Base-by-base conservation (phyloP, 2,113 vertebrate species). In the Gymnorhina tibicen region DNA sequence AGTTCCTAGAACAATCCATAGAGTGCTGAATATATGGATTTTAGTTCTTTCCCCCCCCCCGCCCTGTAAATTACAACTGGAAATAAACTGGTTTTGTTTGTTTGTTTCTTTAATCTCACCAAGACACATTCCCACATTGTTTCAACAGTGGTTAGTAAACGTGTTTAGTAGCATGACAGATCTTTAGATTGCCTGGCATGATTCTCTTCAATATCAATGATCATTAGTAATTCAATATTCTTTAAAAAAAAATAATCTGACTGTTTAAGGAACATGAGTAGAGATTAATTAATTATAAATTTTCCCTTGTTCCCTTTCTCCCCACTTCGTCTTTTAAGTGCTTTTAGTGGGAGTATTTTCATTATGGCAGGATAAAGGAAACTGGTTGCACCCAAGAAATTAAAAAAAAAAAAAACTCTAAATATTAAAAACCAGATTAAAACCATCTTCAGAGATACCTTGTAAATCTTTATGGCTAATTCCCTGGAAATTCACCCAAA, bases 1-100 rank as follows among this genome's bases (percentile, higher is more conserved):
- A 94, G 33, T 89, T 95, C 6, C 37, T 78, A 30, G 72, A 97
- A 63, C 13, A 91, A 87, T 91, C 59, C 76, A 85, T 24, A 58
- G 1, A 46, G 18, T 68, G 47, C 28, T 95, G 91, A 94, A 94
- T 92, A 80, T 37, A 68, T 5, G 16, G 32, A 35, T 67, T 64
- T 66, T 35, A 4, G 16, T 39, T 55, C 4, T 50, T 14, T 46
- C 16, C 11, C 19, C 2, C 11, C 19, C 2, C 2, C 4, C 1
- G 2, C 15, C 13, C 19, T 33, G 1, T 7, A 52, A 49, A 16
- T 47, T 60, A 35, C 12, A 35, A 24, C 23, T 27, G 12, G 41
- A 64, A 80, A 66, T 6, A 87, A 77, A 33, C 7, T 27, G 3
- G 3, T 13, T 72, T 62, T 35, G 13, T 64, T 63, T 72, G 21